Evolutionary conservation across 2,113 vertebrate species (phyloP).

Genomic region (Sphyrna mokarran): DNA sequence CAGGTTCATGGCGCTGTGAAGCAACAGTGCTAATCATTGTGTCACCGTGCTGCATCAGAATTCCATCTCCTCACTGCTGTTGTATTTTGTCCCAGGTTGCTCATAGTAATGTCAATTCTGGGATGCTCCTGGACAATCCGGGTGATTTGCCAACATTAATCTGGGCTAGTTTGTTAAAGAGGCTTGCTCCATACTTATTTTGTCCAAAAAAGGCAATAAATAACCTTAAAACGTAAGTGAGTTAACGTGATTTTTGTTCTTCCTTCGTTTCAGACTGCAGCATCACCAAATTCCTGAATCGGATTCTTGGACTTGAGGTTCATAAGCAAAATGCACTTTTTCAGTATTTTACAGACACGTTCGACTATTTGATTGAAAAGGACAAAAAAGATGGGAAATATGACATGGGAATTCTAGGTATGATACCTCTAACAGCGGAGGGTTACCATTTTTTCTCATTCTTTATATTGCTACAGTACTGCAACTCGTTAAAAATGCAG

Average conservation of each 20-base stretch:
- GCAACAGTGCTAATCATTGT: neutral
- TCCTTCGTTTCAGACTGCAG: slow-evolving; percentile 72
- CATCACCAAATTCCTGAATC: slow-evolving; percentile 95
- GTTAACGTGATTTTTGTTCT: neutral
- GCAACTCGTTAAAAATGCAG: neutral
- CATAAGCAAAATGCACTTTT: slow-evolving; percentile 93
- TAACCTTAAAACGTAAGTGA: neutral
- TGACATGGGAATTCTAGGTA: slow-evolving; percentile 96
- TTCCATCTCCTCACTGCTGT: neutral
- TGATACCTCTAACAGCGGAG: neutral
- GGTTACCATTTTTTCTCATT: neutral
- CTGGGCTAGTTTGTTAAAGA: neutral
- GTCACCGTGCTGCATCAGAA: neutral
- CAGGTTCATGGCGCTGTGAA: too few species aligned
- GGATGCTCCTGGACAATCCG: neutral
- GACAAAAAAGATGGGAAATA: slow-evolving; percentile 98
- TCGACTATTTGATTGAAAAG: slow-evolving; percentile 85
- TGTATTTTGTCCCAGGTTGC: neutral
- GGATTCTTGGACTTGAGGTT: slow-evolving; percentile 92
- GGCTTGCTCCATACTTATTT: neutral
- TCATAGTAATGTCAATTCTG: neutral
- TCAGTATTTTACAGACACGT: slow-evolving; percentile 94
- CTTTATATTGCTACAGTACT: neutral
- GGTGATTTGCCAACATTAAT: neutral
- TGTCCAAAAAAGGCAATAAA: neutral